phyloP scores from a whole-genome alignment of 2,797 vertebrate species.

The Taeniopygia guttata region DNA sequence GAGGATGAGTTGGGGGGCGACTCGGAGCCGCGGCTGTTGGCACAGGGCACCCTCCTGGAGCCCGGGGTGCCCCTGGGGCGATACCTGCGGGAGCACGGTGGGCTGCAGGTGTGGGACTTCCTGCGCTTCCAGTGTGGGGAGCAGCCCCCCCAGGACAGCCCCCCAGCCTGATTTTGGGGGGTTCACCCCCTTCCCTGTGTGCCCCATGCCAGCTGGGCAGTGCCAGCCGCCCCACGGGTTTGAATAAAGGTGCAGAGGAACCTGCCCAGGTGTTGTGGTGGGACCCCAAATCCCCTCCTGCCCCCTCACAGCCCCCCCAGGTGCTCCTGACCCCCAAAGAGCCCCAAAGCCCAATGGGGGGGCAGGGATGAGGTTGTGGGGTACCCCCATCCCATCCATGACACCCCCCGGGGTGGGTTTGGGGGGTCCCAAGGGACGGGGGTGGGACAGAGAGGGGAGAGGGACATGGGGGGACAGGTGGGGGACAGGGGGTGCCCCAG shows the following conservation, averaged over 20 bases:
- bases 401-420: not conserved
- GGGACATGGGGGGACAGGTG: no score
- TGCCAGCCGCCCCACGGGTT: rapidly evolving
- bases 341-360: no score
- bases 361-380: not conserved
- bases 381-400: no score
- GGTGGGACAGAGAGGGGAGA: no score
- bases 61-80: not conserved
- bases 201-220: not conserved
- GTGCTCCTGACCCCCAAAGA: no score
- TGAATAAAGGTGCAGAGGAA: no score
- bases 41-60: not conserved
- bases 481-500: no score
- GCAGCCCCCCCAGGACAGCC: not conserved
- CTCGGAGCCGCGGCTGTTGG: not conserved
- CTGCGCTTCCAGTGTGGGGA: not conserved
- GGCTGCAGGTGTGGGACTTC: not conserved
- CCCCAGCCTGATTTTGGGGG: no score
- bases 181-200: no score
- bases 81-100: not conserved
- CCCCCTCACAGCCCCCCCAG: no score
- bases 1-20: not conserved
- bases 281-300: not conserved
- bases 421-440: no score
- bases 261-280: no score